Evolutionary conservation across 2,797 vertebrate genomes (phyloP).

Genomic region (Acrossocheilus fasciatus): DNA sequence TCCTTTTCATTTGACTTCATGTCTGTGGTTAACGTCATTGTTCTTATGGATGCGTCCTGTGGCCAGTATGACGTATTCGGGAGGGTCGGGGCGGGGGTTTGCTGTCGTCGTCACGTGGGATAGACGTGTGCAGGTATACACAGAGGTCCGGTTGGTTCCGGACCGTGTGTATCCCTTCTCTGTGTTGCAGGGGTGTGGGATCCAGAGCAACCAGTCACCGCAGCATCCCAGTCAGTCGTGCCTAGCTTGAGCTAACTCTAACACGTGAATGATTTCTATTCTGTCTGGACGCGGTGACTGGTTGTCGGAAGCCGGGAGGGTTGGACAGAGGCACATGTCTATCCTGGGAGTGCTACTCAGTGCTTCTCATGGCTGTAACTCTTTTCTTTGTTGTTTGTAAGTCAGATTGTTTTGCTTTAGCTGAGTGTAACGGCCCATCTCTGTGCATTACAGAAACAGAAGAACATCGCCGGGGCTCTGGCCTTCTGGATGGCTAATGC

Average conservation of each 20-base stretch:
- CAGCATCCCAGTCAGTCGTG: neutral
- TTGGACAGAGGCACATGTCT: constrained; percentile 87
- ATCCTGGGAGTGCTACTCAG: constrained; percentile 81
- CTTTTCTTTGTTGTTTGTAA: constrained; percentile 29
- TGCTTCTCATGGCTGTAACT: constrained; percentile 77
- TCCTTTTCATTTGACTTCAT: constrained; percentile 74
- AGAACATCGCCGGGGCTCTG: constrained; percentile 97
- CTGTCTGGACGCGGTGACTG: constrained; percentile 74
- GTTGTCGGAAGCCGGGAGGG: constrained; percentile 76
- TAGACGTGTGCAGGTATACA: constrained; percentile 85
- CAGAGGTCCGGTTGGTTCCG: constrained; percentile 58
- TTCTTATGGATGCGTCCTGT: constrained; percentile 85
- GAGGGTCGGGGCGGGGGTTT: constrained; percentile 69
- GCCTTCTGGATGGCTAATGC: constrained; percentile 99
- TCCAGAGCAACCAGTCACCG: constrained; percentile 59
- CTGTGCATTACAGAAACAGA: constrained; percentile 88
- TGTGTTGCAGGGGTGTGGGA: constrained; percentile 66
- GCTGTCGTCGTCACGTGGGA: constrained; percentile 75
- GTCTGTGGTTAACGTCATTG: constrained; percentile 78
- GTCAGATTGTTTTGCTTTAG: constrained; percentile 48
- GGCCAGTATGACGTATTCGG: constrained; percentile 73
- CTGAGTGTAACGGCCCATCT: constrained; percentile 47
- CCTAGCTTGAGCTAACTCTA: constrained; percentile 34
- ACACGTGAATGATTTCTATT: constrained; percentile 10
- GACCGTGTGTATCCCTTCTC: constrained; percentile 63